Evolutionary conservation across 2,113 vertebrate species (phyloP).

Genomic region (Cynopterus brachyotis): DNA sequence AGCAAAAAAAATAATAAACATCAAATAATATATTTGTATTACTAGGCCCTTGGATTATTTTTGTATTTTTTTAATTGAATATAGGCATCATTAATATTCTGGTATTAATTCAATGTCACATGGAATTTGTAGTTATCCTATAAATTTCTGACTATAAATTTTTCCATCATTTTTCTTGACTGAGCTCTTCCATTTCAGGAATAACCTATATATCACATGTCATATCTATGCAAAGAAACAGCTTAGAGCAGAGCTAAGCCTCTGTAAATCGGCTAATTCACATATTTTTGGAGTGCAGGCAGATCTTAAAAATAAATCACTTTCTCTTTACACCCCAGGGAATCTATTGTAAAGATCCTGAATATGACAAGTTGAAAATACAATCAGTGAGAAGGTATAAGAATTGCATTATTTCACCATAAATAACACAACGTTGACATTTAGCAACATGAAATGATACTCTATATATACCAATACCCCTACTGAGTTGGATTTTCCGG

Average conservation of each 20-base stretch:
- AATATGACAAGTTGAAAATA: not conserved
- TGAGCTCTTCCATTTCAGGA: not conserved
- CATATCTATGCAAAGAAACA: not conserved
- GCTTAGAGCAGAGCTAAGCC: not conserved
- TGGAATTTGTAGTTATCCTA: not conserved
- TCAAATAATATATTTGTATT: not conserved
- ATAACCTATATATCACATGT: not conserved
- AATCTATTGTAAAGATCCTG: not conserved
- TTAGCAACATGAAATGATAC: not conserved
- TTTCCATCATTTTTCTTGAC: not conserved
- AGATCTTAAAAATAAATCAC: not conserved
- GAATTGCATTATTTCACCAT: not conserved
- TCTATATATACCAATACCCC: not conserved
- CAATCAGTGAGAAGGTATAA: not conserved
- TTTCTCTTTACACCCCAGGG: not conserved
- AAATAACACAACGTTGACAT: not conserved
- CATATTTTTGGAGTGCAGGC: not conserved
- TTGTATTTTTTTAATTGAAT: constrained; percentile 9
- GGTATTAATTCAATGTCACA: not conserved
- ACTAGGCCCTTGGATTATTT: not conserved
- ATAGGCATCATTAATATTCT: not conserved
- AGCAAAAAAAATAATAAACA: not conserved
- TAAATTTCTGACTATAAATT: not conserved
- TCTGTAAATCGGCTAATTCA: not conserved
- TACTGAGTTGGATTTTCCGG: not conserved